phyloP scores from a whole-genome alignment of 2,113 vertebrate genomes.

The Phycodurus eques region DNA sequence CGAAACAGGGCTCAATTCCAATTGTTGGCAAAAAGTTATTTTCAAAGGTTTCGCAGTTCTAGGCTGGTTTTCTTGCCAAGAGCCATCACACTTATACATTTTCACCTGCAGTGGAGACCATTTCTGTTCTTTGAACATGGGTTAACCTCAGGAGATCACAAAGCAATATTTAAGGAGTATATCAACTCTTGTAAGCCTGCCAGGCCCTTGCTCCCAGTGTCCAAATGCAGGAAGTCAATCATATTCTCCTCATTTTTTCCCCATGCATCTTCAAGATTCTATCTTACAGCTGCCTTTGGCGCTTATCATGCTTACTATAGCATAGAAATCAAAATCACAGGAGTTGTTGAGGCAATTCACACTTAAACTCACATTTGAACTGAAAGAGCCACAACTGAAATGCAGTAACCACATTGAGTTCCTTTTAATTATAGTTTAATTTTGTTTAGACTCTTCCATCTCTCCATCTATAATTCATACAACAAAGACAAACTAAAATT shows the following conservation, averaged over 20 bases:
- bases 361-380: not conserved
- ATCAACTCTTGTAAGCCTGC: conserved; percentile 37
- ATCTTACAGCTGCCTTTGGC: conserved; percentile 12
- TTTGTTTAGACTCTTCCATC: not conserved
- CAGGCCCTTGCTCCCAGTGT: conserved; percentile 38
- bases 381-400: not conserved
- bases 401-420: not conserved
- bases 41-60: conserved; percentile 16
- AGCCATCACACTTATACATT: conserved; percentile 27
- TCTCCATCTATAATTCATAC: too few relatives aligned
- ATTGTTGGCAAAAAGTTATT: conserved; percentile 8
- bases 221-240: conserved; percentile 37
- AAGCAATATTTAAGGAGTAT: conserved; percentile 48
- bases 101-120: conserved; percentile 29
- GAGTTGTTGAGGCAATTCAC: not conserved
- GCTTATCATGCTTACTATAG: conserved; percentile 21
- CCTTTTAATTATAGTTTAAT: not conserved
- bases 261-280: conserved; percentile 35
- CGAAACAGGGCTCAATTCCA: conserved; percentile 2
- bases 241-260: conserved; percentile 5
- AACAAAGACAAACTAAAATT: not conserved
- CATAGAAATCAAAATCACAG: not conserved
- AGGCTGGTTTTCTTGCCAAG: conserved; percentile 15
- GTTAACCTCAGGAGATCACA: conserved; percentile 55
- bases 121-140: conserved; percentile 52